These are phyloP conservation scores for Cheilosia soror DNA, from an alignment of 2,888 invertebrate species.

Conservation along the genomic window DNA sequence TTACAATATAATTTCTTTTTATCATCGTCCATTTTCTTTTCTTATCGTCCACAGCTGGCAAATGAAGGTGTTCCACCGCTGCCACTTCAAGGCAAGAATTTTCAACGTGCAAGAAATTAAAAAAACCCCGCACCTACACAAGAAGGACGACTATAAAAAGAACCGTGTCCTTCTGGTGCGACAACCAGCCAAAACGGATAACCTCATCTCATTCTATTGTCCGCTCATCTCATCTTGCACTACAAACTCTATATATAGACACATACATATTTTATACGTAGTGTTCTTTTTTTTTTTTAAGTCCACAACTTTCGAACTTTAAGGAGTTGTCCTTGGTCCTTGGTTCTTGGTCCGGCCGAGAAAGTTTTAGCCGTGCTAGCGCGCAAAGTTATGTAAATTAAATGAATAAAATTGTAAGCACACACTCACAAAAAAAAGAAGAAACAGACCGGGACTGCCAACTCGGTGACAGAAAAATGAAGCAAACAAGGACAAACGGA, in stretches of 20 bases:
- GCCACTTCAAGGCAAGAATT: constrained; percentile 80
- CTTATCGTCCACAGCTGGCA: constrained; percentile 77
- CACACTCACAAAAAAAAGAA: not conserved
- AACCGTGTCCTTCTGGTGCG: constrained; percentile 47
- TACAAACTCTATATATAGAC: constrained; percentile 1
- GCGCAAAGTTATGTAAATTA: constrained; percentile 57
- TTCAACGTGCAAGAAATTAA: constrained; percentile 80
- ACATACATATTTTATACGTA: constrained; percentile 18
- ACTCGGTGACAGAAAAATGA: constrained; percentile 40
- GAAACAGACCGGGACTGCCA: constrained; percentile 8
- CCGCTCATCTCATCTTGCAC: constrained; percentile 45
- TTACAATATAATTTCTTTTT: constrained; percentile 55
- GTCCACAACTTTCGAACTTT: constrained; percentile 50
- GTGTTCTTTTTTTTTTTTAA: constrained; percentile 31
- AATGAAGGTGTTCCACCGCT: constrained; percentile 80
- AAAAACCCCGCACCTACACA: constrained; percentile 32
- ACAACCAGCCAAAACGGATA: constrained; percentile 60
- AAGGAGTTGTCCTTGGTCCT: constrained; percentile 51
- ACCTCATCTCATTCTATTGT: constrained; percentile 57
- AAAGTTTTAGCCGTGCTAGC: constrained; percentile 21
- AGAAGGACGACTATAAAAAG: constrained; percentile 44
- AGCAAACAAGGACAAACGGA: constrained; percentile 36
- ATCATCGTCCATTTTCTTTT: constrained; percentile 59
- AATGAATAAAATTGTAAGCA: constrained; percentile 49
- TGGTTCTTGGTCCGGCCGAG: constrained; percentile 10